Percentiles rank a stretch among this genome's conserved stretches.
These are phyloP conservation scores for Mormyrops attenuatus DNA, from an alignment of 2,797 vertebrate genomes.

Conservation along the genomic window DNA sequence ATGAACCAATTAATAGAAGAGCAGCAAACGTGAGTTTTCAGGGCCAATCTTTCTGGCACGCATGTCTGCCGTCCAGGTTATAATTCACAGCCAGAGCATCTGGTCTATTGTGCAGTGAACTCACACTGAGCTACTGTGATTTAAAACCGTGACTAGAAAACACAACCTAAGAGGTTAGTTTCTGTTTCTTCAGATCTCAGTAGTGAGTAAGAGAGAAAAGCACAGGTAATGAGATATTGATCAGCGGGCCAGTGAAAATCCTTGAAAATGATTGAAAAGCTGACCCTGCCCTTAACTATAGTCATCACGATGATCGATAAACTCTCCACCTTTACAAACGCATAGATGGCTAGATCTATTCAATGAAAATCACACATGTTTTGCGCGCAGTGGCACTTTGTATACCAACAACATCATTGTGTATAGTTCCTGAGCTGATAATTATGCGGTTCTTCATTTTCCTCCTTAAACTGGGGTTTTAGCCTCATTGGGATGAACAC, in stretches of 20 bases:
- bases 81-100: neutral
- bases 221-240: conserved; percentile 19
- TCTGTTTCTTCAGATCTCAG: neutral
- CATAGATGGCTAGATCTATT: neutral
- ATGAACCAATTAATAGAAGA: neutral
- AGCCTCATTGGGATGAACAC: neutral
- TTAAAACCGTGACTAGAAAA: neutral
- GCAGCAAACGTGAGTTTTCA: neutral
- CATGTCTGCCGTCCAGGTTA: neutral
- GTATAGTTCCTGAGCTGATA: neutral
- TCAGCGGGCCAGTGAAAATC: conserved; percentile 7
- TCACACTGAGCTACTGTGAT: neutral
- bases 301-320: conserved; percentile 10
- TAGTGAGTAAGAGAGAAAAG: neutral
- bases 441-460: neutral
- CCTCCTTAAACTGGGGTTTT: neutral
- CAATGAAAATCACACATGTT: neutral
- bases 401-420: neutral
- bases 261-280: conserved; percentile 10
- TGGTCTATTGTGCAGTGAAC: neutral
- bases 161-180: neutral
- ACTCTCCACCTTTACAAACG: neutral
- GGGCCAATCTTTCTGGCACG: neutral
- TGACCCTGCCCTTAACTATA: conserved; percentile 17
- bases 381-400: neutral